Evolutionary conservation across 2,888 invertebrate genomes (phyloP), one percentile per base, ranked within the genome.

Genomic region (Phyto melanocephala): DNA sequence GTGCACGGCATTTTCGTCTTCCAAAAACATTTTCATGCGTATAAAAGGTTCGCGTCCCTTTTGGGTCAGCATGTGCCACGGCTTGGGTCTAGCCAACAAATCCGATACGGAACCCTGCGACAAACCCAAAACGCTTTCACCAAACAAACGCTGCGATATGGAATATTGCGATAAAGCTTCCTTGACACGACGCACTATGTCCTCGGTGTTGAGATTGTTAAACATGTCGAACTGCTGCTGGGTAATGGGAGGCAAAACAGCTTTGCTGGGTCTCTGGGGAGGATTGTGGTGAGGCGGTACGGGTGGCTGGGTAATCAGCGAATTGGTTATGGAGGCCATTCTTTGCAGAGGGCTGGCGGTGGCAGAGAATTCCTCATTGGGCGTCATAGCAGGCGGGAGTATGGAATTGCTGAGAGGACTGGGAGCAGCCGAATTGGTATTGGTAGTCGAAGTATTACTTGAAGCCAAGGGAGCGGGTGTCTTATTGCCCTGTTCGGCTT

Each of bases 191-290:
- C 98, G 95, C 70, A 99, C 99, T 86, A 99, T 97, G 85, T 99
- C 99, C 92, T 99, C 99, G 0, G 99, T 99, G 91, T 99, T 99
- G 85, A 99, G 93, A 91, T 97, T 97, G 90, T 98, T 97, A 92
- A 98, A 99, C 92, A 97, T 95, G 92, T 99, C 99, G 92, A 99
- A 99, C 90, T 99, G 99, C 88, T 99, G 98, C 90, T 99, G 99
- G 0, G 99, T 99, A 85, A 99, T 98, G 2, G 99, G 99, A 50
- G 99, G 98, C 87, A 99, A 93, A 58, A 99, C 98, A 35, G 98
- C 98, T 92, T 98, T 98, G 88, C 98, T 94, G 15, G 98, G 98
- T 86, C 98, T 93, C 89, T 97, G 97, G 54, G 95, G 95, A 15
- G 95, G 94, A 67, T 95, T 93, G 88, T 97, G 97, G 89, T 97